Evolutionary conservation across 2,888 invertebrate species (phyloP), one percentile per base, ranked within the genome.

Genomic region (Caenorhabditis becei): DNA sequence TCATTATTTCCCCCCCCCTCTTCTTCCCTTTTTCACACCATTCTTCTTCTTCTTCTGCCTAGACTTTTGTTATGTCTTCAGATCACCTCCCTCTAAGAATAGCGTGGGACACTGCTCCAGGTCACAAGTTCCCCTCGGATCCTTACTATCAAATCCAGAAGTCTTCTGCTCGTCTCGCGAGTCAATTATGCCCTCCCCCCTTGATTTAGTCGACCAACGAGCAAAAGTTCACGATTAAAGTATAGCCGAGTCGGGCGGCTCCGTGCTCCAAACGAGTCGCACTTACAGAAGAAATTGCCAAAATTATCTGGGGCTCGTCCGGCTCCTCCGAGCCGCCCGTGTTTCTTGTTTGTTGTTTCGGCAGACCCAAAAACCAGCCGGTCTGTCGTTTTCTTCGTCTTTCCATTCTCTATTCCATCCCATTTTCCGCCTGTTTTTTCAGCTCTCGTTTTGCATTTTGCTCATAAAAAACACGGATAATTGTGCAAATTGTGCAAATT

Each of bases 401-500:
- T 59, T 41, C 41, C 7, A 32, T 32, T 32, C 32, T 32, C 32
- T n/a, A n/a, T n/a, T 10, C 32, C 32, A 7, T 7, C 32, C 10
- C 32, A 32, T 32, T 10, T 32, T 41, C 28, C 47, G 24, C 47
- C 47, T 47, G 47, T 28, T 32, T n/a, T 32, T 8, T 32, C 20
- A 35, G 20, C 11, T 32, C 11, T 37, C 18, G 41, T 44, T 32
- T 37, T 63, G 32, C 62, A 61, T 62, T 47, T 32, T 32, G 32
- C 35, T 59, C 49, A 35, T 54, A 56, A 58, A 72, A 72, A 54
- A 72, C 63, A 53, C 72, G 63, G 53, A 56, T 72, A 72, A 72
- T 72, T 72, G 63, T 63, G 72, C 56, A 72, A 72, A 72, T 72
- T 71, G 70, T 70, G 70, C 44, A 54, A 61, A 70, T 71, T 71